These are phyloP conservation scores for Apaloderma vittatum DNA, from an alignment of 2,113 vertebrate species.

Conservation along the genomic window DNA sequence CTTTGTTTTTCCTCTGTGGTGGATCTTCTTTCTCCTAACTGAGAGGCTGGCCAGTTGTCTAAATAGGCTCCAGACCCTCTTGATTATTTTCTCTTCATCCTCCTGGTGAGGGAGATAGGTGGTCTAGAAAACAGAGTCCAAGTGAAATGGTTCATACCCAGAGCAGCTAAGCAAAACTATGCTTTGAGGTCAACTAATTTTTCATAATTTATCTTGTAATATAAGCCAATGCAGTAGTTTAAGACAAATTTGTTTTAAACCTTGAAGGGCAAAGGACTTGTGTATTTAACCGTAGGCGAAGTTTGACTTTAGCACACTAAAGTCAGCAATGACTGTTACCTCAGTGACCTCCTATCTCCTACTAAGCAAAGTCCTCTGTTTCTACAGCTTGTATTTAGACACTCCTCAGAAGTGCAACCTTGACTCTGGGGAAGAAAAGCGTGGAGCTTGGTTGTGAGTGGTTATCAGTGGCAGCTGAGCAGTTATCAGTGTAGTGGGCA, in stretches of 20 bases:
- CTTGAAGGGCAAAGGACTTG: constrained; percentile 66
- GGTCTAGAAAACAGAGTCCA: constrained; percentile 49
- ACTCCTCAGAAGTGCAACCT: background rate
- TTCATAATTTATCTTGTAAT: constrained; percentile 72
- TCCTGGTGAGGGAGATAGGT: constrained; percentile 65
- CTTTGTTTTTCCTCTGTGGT: constrained; percentile 47
- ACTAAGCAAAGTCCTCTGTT: constrained; percentile 14
- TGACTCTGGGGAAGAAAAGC: background rate
- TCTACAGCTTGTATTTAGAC: background rate
- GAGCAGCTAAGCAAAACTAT: constrained; percentile 64
- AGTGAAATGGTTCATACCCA: constrained; percentile 57
- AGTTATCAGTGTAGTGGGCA: background rate
- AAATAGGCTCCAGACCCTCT: constrained; percentile 53
- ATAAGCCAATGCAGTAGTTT: constrained; percentile 67
- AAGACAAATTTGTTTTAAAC: constrained; percentile 51
- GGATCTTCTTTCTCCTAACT: constrained; percentile 8
- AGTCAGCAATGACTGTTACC: constrained; percentile 18
- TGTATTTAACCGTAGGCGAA: constrained; percentile 68
- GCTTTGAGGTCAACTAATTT: constrained; percentile 67
- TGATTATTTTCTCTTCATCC: constrained; percentile 67
- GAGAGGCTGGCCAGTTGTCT: constrained; percentile 51
- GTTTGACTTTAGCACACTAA: constrained; percentile 40
- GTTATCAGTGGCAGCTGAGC: background rate
- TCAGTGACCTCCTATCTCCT: background rate
- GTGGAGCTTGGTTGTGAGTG: background rate